A percentile compares a stretch with the other conserved stretches of the same genome.
Conservation (phyloP, 2,113 vertebrate species). For the Petrocephalus microphthalmus region DNA sequence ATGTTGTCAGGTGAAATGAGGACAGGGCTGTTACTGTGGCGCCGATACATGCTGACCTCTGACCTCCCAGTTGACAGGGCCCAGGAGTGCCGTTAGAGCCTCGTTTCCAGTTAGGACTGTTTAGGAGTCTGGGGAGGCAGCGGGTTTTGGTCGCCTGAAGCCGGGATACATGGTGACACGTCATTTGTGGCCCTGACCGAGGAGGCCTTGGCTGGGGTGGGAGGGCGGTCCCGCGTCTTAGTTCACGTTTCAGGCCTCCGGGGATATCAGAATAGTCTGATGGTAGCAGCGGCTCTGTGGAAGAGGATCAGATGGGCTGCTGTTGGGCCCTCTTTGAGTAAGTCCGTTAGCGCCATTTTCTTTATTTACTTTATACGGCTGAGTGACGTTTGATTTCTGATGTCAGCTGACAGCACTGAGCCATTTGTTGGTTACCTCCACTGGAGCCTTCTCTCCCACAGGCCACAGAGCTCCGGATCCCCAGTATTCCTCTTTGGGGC, state of each 20-base stretch:
- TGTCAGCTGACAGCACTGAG: not conserved
- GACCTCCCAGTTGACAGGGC: not conserved
- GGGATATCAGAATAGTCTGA: not conserved
- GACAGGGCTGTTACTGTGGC: not conserved
- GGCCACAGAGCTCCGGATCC: not conserved
- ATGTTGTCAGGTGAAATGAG: not conserved
- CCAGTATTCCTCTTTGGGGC: conserved; percentile 1
- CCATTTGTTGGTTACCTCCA: not conserved
- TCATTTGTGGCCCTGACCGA: not conserved
- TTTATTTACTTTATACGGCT: not conserved
- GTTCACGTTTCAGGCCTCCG: not conserved
- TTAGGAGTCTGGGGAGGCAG: not conserved
- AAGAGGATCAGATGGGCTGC: not conserved
- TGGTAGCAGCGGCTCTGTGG: not conserved
- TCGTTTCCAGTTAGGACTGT: not conserved
- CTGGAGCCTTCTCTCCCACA: not conserved
- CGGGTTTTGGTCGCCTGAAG: not conserved
- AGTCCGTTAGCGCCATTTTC: not conserved
- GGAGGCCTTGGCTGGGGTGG: not conserved
- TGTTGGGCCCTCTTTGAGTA: not conserved
- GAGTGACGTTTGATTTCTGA: not conserved
- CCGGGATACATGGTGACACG: not conserved
- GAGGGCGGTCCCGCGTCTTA: not conserved
- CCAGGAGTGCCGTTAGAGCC: not conserved
- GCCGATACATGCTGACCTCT: not conserved